Percentiles rank a stretch among this genome's conserved stretches.
Evolutionary conservation across 2,888 invertebrate genomes (phyloP).

Genomic region (Pseudococcus jackbeardsleyi): DNA sequence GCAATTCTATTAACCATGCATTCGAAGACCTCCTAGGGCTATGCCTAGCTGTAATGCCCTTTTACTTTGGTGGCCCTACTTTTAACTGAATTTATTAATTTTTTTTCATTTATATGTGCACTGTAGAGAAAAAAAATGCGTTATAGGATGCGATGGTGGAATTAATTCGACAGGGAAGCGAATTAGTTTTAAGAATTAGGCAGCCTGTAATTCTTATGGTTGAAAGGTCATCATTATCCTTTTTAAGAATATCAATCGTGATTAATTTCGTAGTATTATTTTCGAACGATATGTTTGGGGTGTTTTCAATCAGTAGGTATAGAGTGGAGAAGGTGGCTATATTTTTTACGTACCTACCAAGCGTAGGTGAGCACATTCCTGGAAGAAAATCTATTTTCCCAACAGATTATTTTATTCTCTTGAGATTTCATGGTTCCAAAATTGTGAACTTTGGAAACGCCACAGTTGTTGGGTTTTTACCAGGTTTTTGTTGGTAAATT

Average conservation of each 20-base stretch:
- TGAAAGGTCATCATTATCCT: not conserved
- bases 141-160: not conserved
- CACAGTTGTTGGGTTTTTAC: too few species aligned
- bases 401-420: too few species aligned
- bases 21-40: conserved; percentile 62
- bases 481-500: too few species aligned
- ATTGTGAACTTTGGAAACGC: too few species aligned
- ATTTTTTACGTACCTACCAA: too few species aligned
- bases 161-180: not conserved
- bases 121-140: not conserved
- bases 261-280: too few species aligned
- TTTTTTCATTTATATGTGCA: not conserved
- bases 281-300: too few species aligned
- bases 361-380: too few species aligned
- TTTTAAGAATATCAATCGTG: not conserved
- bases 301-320: too few species aligned
- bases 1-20: conserved; percentile 61
- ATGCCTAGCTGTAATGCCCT: conserved; percentile 36
- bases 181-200: not conserved
- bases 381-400: too few species aligned
- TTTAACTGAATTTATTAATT: conserved; percentile 43
- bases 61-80: conserved; percentile 10
- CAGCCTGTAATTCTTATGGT: not conserved
- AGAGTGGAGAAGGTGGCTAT: too few species aligned
- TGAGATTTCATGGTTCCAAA: too few species aligned